Base-by-base conservation (phyloP, 2,797 vertebrate species). In the Lepilemur ruficaudatus region DNA sequence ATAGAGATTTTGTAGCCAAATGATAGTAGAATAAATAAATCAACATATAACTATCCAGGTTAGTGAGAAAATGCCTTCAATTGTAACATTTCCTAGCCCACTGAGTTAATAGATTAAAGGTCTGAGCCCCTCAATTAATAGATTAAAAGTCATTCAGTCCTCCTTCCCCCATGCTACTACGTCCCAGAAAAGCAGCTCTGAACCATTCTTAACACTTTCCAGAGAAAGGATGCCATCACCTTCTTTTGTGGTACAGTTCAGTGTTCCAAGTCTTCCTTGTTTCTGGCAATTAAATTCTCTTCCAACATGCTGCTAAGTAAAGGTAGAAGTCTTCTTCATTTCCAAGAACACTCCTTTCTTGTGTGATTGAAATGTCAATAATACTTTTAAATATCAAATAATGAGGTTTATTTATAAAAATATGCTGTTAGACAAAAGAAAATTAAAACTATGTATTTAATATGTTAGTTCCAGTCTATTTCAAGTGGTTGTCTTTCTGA, bases 251-350 rank as follows among this genome's bases (percentile, higher is more conserved):
- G 46, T 15, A 63, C 25, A 52, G 22, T 88, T 93, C 14, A 81
- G 4, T 78, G 63, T 85, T 96, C 87, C 65, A 94, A 63, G 41
- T 61, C 61, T 55, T 93, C 25, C 35, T 2, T 79, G 52, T 95
- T 94, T 91, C 50, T 94, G 88, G 17, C 65, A 80, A 94, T 95
- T 94, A 96, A 86, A 65, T 91, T 96, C 13, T 82, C 65, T 89
- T 94, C 41, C 38, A 81, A 69, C 11, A 35, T 28, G 38, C 67
- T 80, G 22, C 10, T 81, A 82, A 82, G 8, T 67, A 50, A 94
- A 89, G 63, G 11, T 11, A 70, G 32, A 63, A 86, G 3, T 88
- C 22, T 69, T 90, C 20, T 91, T 91, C 41, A 59, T 91, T 73
- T 90, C 70, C 35, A 88, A 59, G 55, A 90, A 41, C 32, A 85